A percentile compares a stretch with the other conserved stretches of the same genome.
These are phyloP conservation scores for Phodopus roborovskii DNA, from an alignment of 2,113 vertebrate species.

Conservation along the genomic window DNA sequence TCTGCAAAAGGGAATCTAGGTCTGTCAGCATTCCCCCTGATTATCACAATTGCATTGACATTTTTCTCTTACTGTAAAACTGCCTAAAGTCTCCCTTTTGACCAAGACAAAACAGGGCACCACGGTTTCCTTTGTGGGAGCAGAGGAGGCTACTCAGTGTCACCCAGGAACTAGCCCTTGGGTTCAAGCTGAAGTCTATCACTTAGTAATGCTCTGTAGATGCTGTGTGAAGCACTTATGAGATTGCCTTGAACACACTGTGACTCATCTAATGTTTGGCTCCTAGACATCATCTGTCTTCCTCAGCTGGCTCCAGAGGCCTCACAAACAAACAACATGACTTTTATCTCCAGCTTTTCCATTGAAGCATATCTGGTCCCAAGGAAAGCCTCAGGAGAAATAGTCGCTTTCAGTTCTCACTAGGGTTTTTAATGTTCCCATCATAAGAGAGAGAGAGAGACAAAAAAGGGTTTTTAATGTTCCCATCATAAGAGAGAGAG, in stretches of 20 bases:
- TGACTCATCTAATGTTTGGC: background rate
- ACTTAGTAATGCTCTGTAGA: background rate
- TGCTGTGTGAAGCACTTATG: background rate
- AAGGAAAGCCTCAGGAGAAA: slow-evolving; percentile 37
- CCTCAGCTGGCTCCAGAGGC: slow-evolving; percentile 54
- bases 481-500: slow-evolving; percentile 48
- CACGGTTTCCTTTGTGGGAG: slow-evolving; percentile 4
- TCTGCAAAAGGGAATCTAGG: background rate
- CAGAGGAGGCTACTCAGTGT: background rate
- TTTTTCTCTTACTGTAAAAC: background rate
- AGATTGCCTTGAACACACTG: background rate
- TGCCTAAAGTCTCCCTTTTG: background rate
- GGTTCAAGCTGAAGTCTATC: background rate
- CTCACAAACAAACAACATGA: background rate
- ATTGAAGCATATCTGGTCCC: slow-evolving; percentile 49
- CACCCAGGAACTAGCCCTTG: background rate
- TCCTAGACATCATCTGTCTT: slow-evolving; percentile 20
- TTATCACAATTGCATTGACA: background rate
- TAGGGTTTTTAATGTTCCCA: background rate
- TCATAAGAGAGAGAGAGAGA: slow-evolving; percentile 27
- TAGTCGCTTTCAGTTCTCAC: background rate
- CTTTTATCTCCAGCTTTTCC: slow-evolving; percentile 64
- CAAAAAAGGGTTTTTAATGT: background rate
- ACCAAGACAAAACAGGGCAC: background rate
- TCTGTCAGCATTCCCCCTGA: background rate